Evolutionary conservation across 2,888 invertebrate species (phyloP).

Genomic region (Arge pagana): DNA sequence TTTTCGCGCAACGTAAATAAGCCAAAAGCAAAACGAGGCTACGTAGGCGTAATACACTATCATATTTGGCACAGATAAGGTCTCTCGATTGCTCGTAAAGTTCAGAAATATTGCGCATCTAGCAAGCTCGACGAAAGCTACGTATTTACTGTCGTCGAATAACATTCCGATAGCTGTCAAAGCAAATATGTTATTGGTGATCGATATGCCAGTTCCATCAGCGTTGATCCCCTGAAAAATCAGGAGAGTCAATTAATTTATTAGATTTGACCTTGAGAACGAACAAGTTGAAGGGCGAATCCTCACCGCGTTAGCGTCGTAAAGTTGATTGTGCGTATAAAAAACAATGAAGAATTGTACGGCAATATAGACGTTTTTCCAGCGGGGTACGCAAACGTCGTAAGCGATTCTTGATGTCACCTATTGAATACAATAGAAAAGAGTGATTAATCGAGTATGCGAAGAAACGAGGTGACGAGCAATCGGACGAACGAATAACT

Average conservation of each 20-base stretch:
- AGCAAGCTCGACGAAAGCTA: conserved; percentile 67
- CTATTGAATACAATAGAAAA: conserved; percentile 56
- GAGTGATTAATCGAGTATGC: neutral
- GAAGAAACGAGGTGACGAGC: too few species aligned
- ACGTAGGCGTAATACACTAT: conserved; percentile 33
- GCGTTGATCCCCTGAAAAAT: conserved; percentile 67
- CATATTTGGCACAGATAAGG: neutral
- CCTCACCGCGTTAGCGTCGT: conserved; percentile 67
- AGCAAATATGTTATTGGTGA: conserved; percentile 70
- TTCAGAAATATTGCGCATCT: conserved; percentile 68
- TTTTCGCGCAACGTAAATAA: conserved; percentile 31
- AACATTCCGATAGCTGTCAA: conserved; percentile 73
- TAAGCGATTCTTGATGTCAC: conserved; percentile 69
- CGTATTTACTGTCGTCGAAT: conserved; percentile 69
- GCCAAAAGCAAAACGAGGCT: conserved; percentile 39
- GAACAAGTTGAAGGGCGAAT: too few species aligned
- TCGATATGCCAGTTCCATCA: conserved; percentile 63
- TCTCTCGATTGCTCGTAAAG: conserved; percentile 44
- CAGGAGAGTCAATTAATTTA: too few species aligned
- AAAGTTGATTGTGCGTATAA: conserved; percentile 70
- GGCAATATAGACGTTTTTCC: conserved; percentile 71
- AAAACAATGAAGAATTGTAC: conserved; percentile 71
- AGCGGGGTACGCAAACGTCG: conserved; percentile 67
- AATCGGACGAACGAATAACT: too few species aligned
- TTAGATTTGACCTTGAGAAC: too few species aligned